Conservation (phyloP, 2,113 vertebrate species). For the Cyprinodon tularosa region DNA sequence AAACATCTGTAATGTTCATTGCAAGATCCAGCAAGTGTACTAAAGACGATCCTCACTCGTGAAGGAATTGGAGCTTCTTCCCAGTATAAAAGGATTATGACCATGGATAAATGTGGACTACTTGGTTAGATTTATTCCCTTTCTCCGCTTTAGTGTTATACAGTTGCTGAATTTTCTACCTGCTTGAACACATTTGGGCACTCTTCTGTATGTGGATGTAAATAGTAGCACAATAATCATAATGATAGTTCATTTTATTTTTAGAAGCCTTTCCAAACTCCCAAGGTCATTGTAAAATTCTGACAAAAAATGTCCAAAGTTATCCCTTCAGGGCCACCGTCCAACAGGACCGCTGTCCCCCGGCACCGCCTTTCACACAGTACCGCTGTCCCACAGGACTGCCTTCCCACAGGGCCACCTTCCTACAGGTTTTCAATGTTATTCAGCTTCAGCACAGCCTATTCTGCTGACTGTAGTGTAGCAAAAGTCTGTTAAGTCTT, state of each 20-base stretch:
- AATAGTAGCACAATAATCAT: neutral
- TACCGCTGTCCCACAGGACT: too few species aligned
- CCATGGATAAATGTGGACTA: conserved; percentile 56
- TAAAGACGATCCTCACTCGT: conserved; percentile 46
- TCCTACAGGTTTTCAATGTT: too few species aligned
- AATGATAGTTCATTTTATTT: neutral
- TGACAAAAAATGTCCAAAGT: too few species aligned
- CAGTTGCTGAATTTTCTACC: conserved; percentile 41
- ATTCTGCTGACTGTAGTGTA: too few species aligned
- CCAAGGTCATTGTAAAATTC: neutral
- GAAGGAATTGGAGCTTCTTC: conserved; percentile 22
- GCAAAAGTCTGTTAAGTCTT: too few species aligned
- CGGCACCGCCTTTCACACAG: too few species aligned
- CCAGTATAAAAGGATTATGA: conserved; percentile 29
- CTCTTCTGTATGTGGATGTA: conserved; percentile 56
- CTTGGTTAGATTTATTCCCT: conserved; percentile 45
- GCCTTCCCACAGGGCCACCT: too few species aligned
- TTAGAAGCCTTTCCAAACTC: neutral
- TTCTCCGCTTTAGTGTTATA: conserved; percentile 54
- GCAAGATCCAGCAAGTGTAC: conserved; percentile 42
- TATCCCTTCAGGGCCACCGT: too few species aligned
- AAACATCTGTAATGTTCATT: conserved; percentile 64
- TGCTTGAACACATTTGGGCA: conserved; percentile 10
- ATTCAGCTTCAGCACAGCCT: too few species aligned
- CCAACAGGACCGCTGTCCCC: too few species aligned